Percentiles rank a stretch among this genome's conserved stretches.
These are phyloP conservation scores for Scomber japonicus DNA, from an alignment of 2,113 vertebrate species.

Conservation along the genomic window DNA sequence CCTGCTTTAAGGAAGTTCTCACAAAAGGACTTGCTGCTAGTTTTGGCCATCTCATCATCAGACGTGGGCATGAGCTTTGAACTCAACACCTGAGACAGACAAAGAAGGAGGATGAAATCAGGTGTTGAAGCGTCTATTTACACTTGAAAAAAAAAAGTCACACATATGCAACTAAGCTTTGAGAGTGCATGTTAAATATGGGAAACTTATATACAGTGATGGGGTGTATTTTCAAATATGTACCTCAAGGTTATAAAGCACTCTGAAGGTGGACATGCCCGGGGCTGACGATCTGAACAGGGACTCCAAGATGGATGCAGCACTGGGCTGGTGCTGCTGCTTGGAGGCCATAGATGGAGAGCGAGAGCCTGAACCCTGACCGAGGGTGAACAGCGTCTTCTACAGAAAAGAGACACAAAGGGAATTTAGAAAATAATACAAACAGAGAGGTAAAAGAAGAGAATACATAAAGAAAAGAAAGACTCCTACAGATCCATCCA, in stretches of 20 bases:
- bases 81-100: conserved; percentile 91
- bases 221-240: neutral
- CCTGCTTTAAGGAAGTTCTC: conserved; percentile 99
- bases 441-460: neutral
- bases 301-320: conserved; percentile 95
- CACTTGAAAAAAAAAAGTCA: no score
- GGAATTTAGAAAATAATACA: neutral
- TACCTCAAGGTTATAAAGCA: conserved; percentile 98
- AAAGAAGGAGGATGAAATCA: neutral
- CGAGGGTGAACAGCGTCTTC: conserved; percentile 95
- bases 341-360: conserved; percentile 96
- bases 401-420: conserved; percentile 64
- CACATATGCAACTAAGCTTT: neutral
- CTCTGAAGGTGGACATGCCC: conserved; percentile 98
- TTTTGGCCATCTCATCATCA: conserved; percentile 99
- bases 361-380: conserved; percentile 91
- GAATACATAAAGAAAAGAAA: neutral
- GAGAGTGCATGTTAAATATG: neutral
- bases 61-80: conserved; percentile 99
- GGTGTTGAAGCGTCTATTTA: neutral
- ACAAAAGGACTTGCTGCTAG: conserved; percentile 98
- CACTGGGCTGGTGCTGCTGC: conserved; percentile 97
- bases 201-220: neutral
- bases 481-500: neutral
- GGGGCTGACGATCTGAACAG: conserved; percentile 97